These are phyloP conservation scores for Calonectris borealis DNA, from an alignment of 2,113 vertebrate genomes.

Conservation along the genomic window DNA sequence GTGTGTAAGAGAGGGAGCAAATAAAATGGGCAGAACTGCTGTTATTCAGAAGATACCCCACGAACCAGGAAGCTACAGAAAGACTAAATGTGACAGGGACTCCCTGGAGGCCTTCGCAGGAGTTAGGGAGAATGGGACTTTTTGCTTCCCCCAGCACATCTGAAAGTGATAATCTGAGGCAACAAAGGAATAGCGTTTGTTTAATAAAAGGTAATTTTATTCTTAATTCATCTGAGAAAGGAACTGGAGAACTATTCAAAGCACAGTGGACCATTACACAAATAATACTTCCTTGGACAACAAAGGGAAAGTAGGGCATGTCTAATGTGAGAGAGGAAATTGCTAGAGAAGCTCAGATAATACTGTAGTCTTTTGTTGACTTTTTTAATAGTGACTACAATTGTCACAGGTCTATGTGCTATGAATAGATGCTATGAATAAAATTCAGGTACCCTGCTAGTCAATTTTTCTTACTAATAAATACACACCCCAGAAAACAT, in stretches of 20 bases:
- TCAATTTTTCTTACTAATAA: not conserved
- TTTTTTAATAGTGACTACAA: not conserved
- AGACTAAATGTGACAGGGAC: not conserved
- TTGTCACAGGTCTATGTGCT: not conserved
- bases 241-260: not conserved
- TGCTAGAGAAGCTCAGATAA: constrained; percentile 21
- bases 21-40: not conserved
- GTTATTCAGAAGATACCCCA: not conserved
- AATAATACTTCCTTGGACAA: not conserved
- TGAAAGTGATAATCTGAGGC: constrained; percentile 14
- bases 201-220: not conserved
- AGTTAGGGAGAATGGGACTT: not conserved
- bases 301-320: not conserved
- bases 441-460: not conserved
- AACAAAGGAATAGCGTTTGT: not conserved
- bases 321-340: constrained; percentile 5
- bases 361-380: constrained; percentile 5
- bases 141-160: not conserved
- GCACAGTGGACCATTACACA: not conserved
- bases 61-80: not conserved
- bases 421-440: constrained; percentile 5
- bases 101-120: not conserved
- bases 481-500: not conserved
- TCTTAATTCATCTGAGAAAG: not conserved
- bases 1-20: not conserved